Evolutionary conservation across 35 echinoderm and acorn worm species (phyloP), one percentile per base, ranked within the genome.

Genomic region (Holothuria glaberrima): DNA sequence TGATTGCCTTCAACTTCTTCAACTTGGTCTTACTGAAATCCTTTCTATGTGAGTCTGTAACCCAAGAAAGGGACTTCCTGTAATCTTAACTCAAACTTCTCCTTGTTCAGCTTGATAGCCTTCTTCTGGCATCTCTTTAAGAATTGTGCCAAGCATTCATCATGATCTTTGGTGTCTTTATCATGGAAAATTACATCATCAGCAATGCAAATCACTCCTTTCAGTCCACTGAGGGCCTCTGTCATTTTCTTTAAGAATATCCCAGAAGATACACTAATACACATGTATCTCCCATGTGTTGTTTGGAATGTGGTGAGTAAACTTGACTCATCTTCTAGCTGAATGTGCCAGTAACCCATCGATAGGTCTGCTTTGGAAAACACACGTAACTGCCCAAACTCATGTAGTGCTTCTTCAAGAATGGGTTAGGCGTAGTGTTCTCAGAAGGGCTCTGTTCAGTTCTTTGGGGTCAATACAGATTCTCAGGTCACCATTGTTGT

Each of bases 261-360:
- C 59, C 90, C 86, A 19, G 72, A 83, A 17, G 73, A 93, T 12
- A 95, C 94, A 18, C n/a, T 59, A 2, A 89, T 73, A 45, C 90
- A 95, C 44, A 66, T 45, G 76, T 95, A 95, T 66, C 90, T 82
- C 0, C 90, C 94, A 50, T 59, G 83, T 0, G 68, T 65, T 6
- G 88, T 96, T 21, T 82, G 62, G n/a, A 96, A 92, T 30, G 94
- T 96, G 20, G 94, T 96, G 36, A 92, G 66, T 24, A 84, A 57
- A 59, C 90, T 92, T 36, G 75, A 84, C 12, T 92, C 62, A 12
- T 95, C 28, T 82, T 95, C 94, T 26, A 95, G 64, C 26, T 50
- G 46, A 62, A 79, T 54, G 60, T 92, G 94, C 12, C 73, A 78
- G 31, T 92, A 95, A 9, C 86, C 75, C 24, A 38, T 58, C 63